A percentile compares a stretch with the other conserved stretches of the same genome.
These are phyloP conservation scores for Lasioglossum leucozonium DNA, from an alignment of 2,888 invertebrate genomes.

Conservation along the genomic window DNA sequence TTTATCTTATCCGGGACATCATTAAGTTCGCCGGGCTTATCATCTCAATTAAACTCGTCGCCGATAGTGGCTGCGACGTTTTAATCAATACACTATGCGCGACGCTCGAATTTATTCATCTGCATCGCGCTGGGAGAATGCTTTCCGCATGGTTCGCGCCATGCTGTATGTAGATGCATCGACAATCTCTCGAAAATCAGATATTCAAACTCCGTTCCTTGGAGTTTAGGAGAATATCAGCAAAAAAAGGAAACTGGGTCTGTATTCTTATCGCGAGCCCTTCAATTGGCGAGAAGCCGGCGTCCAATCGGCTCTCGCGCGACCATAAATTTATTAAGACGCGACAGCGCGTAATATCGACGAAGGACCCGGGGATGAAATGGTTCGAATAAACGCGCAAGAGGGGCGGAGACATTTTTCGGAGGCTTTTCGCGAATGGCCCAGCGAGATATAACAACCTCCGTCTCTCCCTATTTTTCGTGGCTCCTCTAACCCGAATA, in stretches of 20 bases:
- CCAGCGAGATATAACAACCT: neutral
- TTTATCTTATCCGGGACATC: slow-evolving; percentile 30
- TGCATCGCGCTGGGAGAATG: neutral
- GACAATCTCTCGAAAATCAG: neutral
- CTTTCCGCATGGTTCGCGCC: neutral
- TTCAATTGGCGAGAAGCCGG: slow-evolving; percentile 23
- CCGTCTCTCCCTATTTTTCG: neutral
- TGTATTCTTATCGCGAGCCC: neutral
- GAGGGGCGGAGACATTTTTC: neutral
- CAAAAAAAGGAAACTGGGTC: neutral
- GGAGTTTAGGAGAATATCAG: neutral
- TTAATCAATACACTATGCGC: slow-evolving; percentile 40
- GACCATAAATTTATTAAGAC: slow-evolving; percentile 73
- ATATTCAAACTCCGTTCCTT: neutral
- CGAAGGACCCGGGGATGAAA: slow-evolving; percentile 32
- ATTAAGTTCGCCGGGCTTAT: slow-evolving; percentile 32
- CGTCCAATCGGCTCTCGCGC: slow-evolving; percentile 54
- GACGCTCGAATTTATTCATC: slow-evolving; percentile 25
- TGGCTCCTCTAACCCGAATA: neutral
- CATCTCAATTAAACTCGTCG: slow-evolving; percentile 49
- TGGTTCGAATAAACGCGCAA: neutral
- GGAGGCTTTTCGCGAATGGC: neutral
- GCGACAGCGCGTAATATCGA: slow-evolving; percentile 69
- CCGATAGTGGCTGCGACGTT: slow-evolving; percentile 25
- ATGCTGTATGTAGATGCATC: neutral